These are phyloP conservation scores for Dolichallabes microphthalmus DNA, from an alignment of 2,113 vertebrate genomes.

Conservation along the genomic window DNA sequence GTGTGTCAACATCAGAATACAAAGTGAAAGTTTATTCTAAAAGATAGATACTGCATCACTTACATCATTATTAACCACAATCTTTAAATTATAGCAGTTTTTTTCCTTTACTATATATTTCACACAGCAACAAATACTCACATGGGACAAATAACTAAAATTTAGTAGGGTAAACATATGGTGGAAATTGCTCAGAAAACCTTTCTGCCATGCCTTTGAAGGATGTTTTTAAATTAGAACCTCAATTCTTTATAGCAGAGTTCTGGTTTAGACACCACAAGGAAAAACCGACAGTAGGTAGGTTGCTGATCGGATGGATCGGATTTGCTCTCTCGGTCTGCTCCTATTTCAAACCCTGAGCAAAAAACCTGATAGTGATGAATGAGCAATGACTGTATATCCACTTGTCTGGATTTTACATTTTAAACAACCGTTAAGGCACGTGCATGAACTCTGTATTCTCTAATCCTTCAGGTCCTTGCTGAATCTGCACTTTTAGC, in stretches of 20 bases:
- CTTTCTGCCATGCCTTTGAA: not conserved
- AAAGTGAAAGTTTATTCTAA: not conserved
- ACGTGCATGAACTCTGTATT: not conserved
- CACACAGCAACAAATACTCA: not conserved
- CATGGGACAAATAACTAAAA: not conserved
- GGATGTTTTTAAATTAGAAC: not conserved
- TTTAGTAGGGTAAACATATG: not conserved
- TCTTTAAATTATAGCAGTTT: not conserved
- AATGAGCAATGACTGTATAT: not conserved
- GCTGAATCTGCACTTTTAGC: not conserved
- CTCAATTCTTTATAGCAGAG: not conserved
- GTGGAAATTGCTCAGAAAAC: not conserved
- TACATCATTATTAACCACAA: not conserved
- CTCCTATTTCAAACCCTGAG: slow-evolving; percentile 17
- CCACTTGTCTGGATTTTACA: not conserved
- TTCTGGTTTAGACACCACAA: not conserved
- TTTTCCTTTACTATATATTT: not conserved
- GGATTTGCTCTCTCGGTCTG: not conserved
- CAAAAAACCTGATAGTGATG: not conserved
- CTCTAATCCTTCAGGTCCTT: not conserved
- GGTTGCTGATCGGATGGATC: not conserved
- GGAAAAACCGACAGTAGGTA: not conserved
- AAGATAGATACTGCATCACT: not conserved
- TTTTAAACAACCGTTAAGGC: not conserved
- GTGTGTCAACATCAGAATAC: not conserved